Base-by-base conservation (phyloP, 23 tunicate species). In the Phallusia fumigata region DNA sequence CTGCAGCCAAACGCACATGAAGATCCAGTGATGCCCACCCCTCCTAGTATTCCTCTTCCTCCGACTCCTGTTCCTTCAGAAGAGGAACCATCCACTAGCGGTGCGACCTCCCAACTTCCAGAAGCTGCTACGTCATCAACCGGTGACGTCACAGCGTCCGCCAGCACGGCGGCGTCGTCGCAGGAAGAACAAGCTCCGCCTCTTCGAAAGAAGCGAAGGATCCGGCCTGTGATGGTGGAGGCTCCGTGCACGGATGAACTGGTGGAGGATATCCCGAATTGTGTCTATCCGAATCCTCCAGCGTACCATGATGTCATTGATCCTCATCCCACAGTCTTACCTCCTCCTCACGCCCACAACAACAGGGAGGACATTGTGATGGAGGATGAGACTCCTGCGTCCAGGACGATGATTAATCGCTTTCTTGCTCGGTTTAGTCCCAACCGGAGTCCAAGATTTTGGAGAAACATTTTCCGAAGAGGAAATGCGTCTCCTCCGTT, bases 201-300 rank as follows among this genome's bases (percentile, higher is more conserved):
- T 18, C 64, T 92, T 53, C 97, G 92, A 0, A 92, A 87, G 49
- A 92, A 92, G 69, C 44, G 52, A 12, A 45, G 65, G 28, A 92
- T 92, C 36, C 75, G 81, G 11, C 97, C 97, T 0, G 97, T 92
- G 31, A 74, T 83, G 88, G 89, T 92, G 32, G 88, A 78, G 58
- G 97, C 97, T 0, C 97, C 97, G 1, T 92, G 87, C 79, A 35
- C 79, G 18, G 84, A 90, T 75, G 86, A 78, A 28, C 26, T 84
- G 44, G 96, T 81, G 30, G 97, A 88, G 24, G 90, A 92, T 35
- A 80, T 83, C 24, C 88, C 90, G 16, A 65, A 82, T 0, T 92
- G 97, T 64, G 84, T 92, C 49, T 88, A 92, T 65, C 97, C 97
- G 30, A 87, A 83, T 36, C 97, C 97, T 11, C 97, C 97, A 12